Base-by-base conservation (phyloP, 2,888 invertebrate genomes). In the Phrixothrix hirtus region DNA sequence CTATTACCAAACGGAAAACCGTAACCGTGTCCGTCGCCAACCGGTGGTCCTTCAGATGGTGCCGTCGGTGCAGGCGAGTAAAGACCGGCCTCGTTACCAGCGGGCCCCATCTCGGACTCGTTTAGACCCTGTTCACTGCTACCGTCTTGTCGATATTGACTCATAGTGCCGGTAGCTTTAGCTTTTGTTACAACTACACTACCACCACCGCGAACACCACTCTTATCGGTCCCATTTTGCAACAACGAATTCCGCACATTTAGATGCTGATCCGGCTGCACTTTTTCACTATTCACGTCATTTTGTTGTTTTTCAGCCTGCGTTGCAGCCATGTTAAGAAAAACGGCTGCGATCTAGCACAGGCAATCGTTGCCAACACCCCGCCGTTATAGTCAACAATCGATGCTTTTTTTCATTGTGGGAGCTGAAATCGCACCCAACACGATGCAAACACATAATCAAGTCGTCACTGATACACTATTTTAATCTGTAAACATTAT, bases 231-330 rank as follows among this genome's bases (percentile, higher is more conserved):
- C 79, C 86, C 87, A 85, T 87, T 87, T 81, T 86, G 87, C 80
- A 87, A 77, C 75, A 78, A 76, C 74, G 78, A 76, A 82, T 85
- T 86, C 79, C 84, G 83, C 79, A 83, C 81, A 78, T 83, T 83
- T 78, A 81, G 79, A 77, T 81, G 82, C 79, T 81, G 82, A 71
- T 84, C 83, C 75, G 81, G 78, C 77, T 82, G 80, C 80, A 79
- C 82, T 78, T 82, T 83, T 73, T 83, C 73, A 73, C 73, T 79
- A 78, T 81, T 84, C 77, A 80, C 80, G 82, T 87, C 87, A 82
- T 86, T 86, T 81, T 86, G 86, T 79, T 87, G 87, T 81, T 86
- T 83, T 83, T 87, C 87, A 79, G 87, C 86, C 84, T 86, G 87
- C 83, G 87, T 87, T 83, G 88, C 87, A 86, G 88, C 88, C 88